Evolutionary conservation across 2,797 vertebrate species (phyloP), one percentile per base, ranked within the genome.

Genomic region (Numenius phaeopus): DNA sequence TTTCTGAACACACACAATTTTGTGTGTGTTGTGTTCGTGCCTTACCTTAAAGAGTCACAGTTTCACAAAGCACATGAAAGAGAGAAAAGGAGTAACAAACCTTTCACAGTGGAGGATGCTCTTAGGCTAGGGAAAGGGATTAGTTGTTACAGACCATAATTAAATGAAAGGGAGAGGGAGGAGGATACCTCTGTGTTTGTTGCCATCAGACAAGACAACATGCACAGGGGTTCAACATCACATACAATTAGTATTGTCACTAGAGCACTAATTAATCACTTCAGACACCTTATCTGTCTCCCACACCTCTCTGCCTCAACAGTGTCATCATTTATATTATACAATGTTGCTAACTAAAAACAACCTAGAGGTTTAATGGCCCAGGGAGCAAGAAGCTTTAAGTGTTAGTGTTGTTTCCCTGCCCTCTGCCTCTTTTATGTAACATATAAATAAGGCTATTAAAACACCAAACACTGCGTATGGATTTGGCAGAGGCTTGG

Each of bases 231-330:
- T 86, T 55, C 87, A 91, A 67, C 87, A 88, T 62, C 83, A 77
- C 71, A 79, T 55, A 39, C 59, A 95, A 95, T 97, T 96, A 96
- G 37, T 21, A 72, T 52, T 94, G 76, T 91, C 87, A 85, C 77
- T 61, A 39, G n/a, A 88, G 54, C 47, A 62, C 24, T 64, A 95
- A 73, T 95, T 95, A 92, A 95, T 97, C 91, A 90, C 37, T 94
- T 94, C 49, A 76, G 94, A 95, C 87, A 94, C 58, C 49, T 93
- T 91, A 87, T 87, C 81, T 83, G 79, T 91, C 88, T 93, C 93
- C 84, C 78, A 94, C 71, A 95, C 84, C 54, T 90, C 84, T 71
- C 42, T 67, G 62, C 39, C 83, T 71, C 77, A 73, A 76, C 54
- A 76, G 24, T 58, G 39, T 64, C 80, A 94, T 88, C 86, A 64